Evolutionary conservation across 1,140 invertebrate genomes (phyloP), one percentile per base, ranked within the genome.

Genomic region (Drosophila albomicans): DNA sequence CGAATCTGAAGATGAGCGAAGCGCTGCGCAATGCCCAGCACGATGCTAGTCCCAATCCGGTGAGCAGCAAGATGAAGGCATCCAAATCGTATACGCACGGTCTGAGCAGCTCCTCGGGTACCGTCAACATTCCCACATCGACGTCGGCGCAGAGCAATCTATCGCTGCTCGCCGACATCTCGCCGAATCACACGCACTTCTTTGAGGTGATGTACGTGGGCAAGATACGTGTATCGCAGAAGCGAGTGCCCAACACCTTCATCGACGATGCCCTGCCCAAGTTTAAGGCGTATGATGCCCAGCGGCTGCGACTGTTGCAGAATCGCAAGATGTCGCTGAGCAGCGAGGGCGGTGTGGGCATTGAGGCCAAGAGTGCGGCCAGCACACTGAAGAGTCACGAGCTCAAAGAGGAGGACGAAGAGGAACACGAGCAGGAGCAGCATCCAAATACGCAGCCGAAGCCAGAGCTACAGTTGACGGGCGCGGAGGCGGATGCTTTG

Each of bases 221-320:
- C 2, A 98, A 97, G 93, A 97, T 98, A 6, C 95, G 96, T 72
- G 96, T 98, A 64, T 96, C 96, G 35, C 95, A 96, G 91, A 95
- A 96, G 91, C 97, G 97, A 91, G 96, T 98, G 15, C 96, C 97
- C 3, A 96, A 97, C 79, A 95, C 95, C 0, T 96, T 98, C 77
- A 98, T 99, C 68, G 98, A 99, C 91, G 97, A 98, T 87, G 96
- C 97, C 8, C 93, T 98, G 35, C 94, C 96, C 58, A 98, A 97
- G 92, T 97, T 99, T 86, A 95, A 95, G 51, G 94, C 95, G 10
- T 95, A 97, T 88, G 96, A 98, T 82, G 93, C 95, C 3, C 96
- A 97, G 62, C 95, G 96, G 65, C 93, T 94, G 11, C 94, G 94
- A 79, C 94, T 94, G 2, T 93, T 93, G 5, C 92, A 93, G 79